Evolutionary conservation across 2,113 vertebrate genomes (phyloP), one percentile per base, ranked within the genome.

Genomic region (Emydura subglobosa): DNA sequence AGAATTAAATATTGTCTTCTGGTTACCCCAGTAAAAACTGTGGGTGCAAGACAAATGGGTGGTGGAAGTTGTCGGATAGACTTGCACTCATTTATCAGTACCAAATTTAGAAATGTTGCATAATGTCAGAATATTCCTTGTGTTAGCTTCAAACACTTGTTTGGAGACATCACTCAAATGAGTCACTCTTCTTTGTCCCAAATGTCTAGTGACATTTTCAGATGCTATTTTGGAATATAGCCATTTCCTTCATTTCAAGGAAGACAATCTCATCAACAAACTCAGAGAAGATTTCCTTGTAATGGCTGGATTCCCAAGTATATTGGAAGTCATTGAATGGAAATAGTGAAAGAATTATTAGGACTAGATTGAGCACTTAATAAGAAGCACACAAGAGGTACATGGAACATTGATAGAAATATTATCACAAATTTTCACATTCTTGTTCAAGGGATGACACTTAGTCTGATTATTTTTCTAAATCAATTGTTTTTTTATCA

Each of bases 241-340:
- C 6, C 91, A 90, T 87, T 87, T 93, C 29, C 24, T 31, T 72
- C 21, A 31, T 89, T 95, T 94, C 78, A 57, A n/a, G 91, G 92
- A 91, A 82, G 80, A 68, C 90, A 95, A 94, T 72, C 51, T 96
- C 86, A 92, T 94, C 88, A 92, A 25, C 59, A 90, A 88, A 91
- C 31, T 86, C 82, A 95, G 84, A 90, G 78, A 96, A 94, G 83
- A 95, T 95, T 97, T 95, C 85, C 94, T 39, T 94, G 10, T 82
- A 50, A 25, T 53, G 39, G 76, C 80, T 86, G 74, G 49, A 94
- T 90, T 94, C 88, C 61, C 88, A 93, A 93, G 92, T 79, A 80
- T 90, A 25, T 80, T 96, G 80, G 44, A 96, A 90, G 61, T 86
- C 86, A 95, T 89, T 87, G 72, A 85, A 27, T 44, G 7, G 49